A percentile compares a stretch with the other conserved stretches of the same genome.
phyloP scores from a whole-genome alignment of 2,113 vertebrate species.

The Psilopogon haemacephalus region DNA sequence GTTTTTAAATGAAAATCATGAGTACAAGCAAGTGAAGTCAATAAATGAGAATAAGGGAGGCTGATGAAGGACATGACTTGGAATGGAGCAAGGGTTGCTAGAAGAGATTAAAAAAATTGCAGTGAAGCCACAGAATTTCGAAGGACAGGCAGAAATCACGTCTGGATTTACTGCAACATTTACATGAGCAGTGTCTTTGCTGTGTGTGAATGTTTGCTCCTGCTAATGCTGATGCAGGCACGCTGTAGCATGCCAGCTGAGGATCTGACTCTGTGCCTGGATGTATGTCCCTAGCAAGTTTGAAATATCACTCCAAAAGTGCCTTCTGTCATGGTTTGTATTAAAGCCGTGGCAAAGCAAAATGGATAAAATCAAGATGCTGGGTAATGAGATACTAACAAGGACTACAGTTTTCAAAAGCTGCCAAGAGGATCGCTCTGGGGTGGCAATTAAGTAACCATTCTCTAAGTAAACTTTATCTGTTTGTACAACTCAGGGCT shows the following conservation, averaged over 20 bases:
- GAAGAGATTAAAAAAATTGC: neutral
- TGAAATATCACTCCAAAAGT: neutral
- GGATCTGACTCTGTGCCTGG: neutral
- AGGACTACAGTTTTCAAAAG: neutral
- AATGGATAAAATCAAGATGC: neutral
- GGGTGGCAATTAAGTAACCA: neutral
- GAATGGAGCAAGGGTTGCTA: neutral
- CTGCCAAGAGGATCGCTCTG: neutral
- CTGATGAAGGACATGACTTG: neutral
- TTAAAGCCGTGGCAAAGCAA: neutral
- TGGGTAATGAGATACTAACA: constrained; percentile 9
- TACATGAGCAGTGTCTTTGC: neutral
- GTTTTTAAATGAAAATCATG: neutral
- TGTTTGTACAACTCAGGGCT: neutral
- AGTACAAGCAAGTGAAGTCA: neutral
- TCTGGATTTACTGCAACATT: neutral
- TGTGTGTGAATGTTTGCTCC: neutral
- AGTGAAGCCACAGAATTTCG: neutral
- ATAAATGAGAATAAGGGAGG: neutral
- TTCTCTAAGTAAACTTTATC: neutral
- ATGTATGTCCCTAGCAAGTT: neutral
- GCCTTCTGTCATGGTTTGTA: neutral
- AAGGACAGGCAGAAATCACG: neutral
- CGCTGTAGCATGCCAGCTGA: neutral
- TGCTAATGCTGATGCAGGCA: neutral